Evolutionary conservation across 1,140 invertebrate species (phyloP), one percentile per base, ranked within the genome.

Genomic region (Theocolax elegans): DNA sequence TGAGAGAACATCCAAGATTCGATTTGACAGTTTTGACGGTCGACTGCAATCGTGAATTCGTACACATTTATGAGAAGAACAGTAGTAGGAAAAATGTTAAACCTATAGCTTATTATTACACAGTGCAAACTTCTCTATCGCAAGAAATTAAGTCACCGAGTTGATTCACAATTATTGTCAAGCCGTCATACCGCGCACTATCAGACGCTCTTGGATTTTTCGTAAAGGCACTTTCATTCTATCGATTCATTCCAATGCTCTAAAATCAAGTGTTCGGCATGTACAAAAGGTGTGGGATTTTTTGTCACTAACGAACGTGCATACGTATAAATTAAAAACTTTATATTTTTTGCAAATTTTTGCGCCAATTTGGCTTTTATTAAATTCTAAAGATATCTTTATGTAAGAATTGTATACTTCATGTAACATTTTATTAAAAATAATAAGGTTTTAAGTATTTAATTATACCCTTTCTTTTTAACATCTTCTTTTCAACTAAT

Each of bases 181-280:
- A 21, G 1, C n/a, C 38, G 27, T 35, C 42, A n/a, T 27, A 0
- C 27, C 19, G 29, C 10, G 1, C 17, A 53, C 51, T 60, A 40
- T 75, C 69, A 76, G 66, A 78, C 75, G 72, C 64, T 76, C 68
- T 72, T 59, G n/a, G 70, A 69, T 77, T 79, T n/a, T 76, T 79
- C 56, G 73, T 76, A 77, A 80, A 83, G 81, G 81, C 81, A 83
- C 81, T 83, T 82, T 78, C 72, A 74, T 59, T 78, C 72, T 77
- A 75, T 75, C 63, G 69, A 76, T 77, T 75, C 69, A 67, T 75
- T 74, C 72, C 35, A 51, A 60, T 42, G 59, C 44, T 42, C 23
- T n/a, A n/a, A 58, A 70, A 56, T 48, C 25, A 70, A 64, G 49
- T 64, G 51, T 58, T 58, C 51, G 42, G 40, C 59, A 58, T 58